Evolutionary conservation across 2,113 vertebrate genomes (phyloP).

Genomic region (Neodontobutis hainanensis): DNA sequence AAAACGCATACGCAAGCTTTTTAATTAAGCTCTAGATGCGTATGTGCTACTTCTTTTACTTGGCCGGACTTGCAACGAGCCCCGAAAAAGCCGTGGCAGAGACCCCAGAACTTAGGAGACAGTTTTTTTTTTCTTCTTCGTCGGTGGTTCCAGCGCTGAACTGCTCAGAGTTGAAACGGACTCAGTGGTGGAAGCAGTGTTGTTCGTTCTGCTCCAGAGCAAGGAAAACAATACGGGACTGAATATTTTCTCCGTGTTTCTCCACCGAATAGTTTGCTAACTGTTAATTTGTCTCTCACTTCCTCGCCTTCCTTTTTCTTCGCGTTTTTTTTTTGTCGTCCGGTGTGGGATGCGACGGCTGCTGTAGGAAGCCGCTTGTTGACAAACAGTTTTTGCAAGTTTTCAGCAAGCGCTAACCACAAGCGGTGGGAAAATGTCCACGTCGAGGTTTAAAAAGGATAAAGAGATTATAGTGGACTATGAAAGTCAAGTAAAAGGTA

Average conservation of each 20-base stretch:
- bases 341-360: conserved; percentile 61
- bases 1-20: background rate
- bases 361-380: conserved; percentile 58
- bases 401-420: conserved; percentile 28
- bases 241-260: conserved; percentile 2
- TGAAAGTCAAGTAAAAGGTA: conserved; percentile 98
- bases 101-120: conserved; percentile 42
- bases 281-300: background rate
- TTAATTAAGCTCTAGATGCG: background rate
- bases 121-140: conserved; percentile 24
- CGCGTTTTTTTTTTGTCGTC: background rate
- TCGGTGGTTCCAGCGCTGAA: conserved; percentile 40
- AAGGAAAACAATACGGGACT: conserved; percentile 54
- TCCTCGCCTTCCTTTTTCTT: background rate
- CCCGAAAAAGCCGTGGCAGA: conserved; percentile 2
- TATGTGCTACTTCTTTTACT: conserved; percentile 10
- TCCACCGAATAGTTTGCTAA: conserved; percentile 12
- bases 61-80: background rate
- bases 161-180: conserved; percentile 38
- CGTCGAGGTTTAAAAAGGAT: conserved; percentile 95
- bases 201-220: conserved; percentile 50
- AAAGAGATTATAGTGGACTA: conserved; percentile 97
- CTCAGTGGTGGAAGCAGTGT: conserved; percentile 44
- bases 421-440: conserved; percentile 85
- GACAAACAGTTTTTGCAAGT: conserved; percentile 57